phyloP scores from a whole-genome alignment of 2,113 vertebrate genomes.

The Microtus pennsylvanicus region DNA sequence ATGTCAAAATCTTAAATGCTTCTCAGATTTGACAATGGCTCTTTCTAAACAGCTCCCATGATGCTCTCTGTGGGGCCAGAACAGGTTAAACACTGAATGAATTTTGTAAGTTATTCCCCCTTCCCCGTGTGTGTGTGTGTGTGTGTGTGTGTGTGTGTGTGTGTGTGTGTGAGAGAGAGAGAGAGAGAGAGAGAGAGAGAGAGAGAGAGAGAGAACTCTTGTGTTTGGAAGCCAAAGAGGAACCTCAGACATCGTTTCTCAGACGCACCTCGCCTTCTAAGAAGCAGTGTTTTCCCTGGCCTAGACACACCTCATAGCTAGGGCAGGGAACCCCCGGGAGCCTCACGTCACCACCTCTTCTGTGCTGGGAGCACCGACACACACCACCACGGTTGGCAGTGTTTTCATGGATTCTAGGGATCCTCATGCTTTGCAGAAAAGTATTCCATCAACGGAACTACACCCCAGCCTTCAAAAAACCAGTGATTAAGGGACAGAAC shows the following conservation, averaged over 20 bases:
- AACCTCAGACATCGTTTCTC: background rate
- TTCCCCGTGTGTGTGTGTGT: background rate
- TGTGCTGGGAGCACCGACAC: fast-evolving
- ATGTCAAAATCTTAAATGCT: slow-evolving; percentile 16
- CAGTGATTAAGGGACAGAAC: background rate
- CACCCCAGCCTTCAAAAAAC: no score
- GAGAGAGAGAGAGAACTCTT: background rate
- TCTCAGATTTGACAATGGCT: background rate
- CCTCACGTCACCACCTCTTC: background rate
- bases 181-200: no score
- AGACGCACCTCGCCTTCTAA: background rate
- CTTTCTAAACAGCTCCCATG: background rate
- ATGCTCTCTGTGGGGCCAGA: background rate
- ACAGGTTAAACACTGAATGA: background rate
- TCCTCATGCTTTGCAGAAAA: background rate
- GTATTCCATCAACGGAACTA: no score
- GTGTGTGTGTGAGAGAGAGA: no score
- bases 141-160: background rate
- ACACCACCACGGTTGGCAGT: background rate
- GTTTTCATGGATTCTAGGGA: background rate
- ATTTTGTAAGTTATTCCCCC: background rate
- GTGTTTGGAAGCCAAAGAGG: background rate
- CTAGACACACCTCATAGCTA: background rate
- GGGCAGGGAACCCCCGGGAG: no score
- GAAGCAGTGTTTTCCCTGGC: background rate